A percentile compares a stretch with the other conserved stretches of the same genome.
Conservation (phyloP, 2,797 vertebrate species). For the Strix occidentalis region DNA sequence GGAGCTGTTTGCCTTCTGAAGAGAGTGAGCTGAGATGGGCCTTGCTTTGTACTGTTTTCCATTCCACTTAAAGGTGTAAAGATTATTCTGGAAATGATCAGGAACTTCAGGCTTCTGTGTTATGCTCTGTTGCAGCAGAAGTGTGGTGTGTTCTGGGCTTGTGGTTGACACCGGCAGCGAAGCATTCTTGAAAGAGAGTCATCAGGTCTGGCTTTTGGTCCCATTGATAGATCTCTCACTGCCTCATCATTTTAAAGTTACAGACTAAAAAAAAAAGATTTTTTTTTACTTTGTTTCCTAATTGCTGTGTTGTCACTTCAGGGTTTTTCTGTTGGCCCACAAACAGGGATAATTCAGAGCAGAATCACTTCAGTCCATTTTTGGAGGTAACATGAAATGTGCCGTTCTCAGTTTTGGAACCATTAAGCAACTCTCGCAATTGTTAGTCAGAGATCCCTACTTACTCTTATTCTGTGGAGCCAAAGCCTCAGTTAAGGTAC, state of each 20-base stretch:
- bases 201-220: background rate
- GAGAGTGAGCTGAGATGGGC: background rate
- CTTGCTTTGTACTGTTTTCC: background rate
- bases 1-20: background rate
- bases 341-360: background rate
- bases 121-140: background rate
- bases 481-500: background rate
- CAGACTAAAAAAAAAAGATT: background rate
- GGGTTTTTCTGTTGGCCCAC: background rate
- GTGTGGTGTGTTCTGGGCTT: background rate
- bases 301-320: background rate
- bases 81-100: background rate
- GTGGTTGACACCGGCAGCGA: background rate
- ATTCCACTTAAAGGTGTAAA: background rate
- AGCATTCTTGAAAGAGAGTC: background rate
- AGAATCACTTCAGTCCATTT: background rate
- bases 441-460: background rate
- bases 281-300: background rate
- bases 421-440: background rate
- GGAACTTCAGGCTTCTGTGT: background rate
- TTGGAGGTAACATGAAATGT: background rate
- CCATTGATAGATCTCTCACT: accelerated
- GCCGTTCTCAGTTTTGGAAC: background rate
- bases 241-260: background rate
- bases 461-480: background rate